Base-by-base conservation (phyloP, 2,888 invertebrate species). In the Mamestra brassicae region DNA sequence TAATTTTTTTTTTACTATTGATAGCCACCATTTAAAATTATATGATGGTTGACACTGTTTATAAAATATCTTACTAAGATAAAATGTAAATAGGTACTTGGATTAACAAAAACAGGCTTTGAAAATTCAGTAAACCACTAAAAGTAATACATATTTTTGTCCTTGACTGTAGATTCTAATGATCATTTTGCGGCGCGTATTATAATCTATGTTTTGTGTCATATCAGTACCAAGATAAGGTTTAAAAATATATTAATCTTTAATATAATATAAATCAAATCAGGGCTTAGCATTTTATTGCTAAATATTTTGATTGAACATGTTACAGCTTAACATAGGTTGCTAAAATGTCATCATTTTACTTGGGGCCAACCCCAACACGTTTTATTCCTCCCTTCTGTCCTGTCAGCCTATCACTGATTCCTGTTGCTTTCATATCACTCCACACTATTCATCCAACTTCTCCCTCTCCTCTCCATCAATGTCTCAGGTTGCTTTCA, bases 281-380 rank as follows among this genome's bases (percentile, higher is more conserved):
- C 61, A 50, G 47, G 42, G 78, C 78, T 70, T 78, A 55, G 47
- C n/a, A 64, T 45, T 69, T 60, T 58, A 71, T 78, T 50, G 34
- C 78, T n/a, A 42, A 65, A 65, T 76, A 78, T 78, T 78, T 76
- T 61, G 70, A 76, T 70, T 78, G 70, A 70, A 47, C 34, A 54
- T 47, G 38, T 45, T 52, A n/a, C 8, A 67, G 65, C 42, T 58
- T 57, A 42, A 61, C 15, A 45, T 47, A 34, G 1, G 11, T 34
- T 26, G 26, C 26, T 26, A 26, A 26, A 26, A 26, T 26, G 1
- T 26, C 26, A 26, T 26, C 26, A 26, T 26, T 26, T 26, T 26
- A 26, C 26, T 26, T 26, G 26, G 26, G 26, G 26, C 26, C 26
- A 26, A 26, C 26, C 26, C 26, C 26, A 26, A 26, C 26, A 26